phyloP scores from a whole-genome alignment of 1,140 invertebrate species.

The Drosophila malerkotliana region DNA sequence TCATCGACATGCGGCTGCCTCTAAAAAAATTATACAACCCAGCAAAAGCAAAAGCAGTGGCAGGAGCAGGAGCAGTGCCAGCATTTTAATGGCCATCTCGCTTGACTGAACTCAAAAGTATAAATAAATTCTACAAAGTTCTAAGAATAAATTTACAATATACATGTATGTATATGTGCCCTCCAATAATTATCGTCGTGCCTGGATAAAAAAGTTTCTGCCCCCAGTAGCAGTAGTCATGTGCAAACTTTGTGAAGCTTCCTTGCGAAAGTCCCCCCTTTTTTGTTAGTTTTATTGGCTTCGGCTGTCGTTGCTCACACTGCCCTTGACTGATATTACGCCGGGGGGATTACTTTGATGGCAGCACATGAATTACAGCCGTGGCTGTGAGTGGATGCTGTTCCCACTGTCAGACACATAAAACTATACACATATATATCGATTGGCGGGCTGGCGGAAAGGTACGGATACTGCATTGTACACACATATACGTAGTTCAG shows the following conservation, averaged over 20 bases:
- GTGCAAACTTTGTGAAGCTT: slow-evolving; percentile 22
- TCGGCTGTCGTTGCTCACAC: slow-evolving; percentile 47
- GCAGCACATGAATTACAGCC: slow-evolving; percentile 55
- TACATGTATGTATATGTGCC: slow-evolving; percentile 2
- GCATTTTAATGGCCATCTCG: slow-evolving; percentile 8
- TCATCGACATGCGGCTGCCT: slow-evolving; percentile 32
- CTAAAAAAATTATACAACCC: slow-evolving; percentile 30
- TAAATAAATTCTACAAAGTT: slow-evolving; percentile 36
- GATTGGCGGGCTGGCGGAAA: slow-evolving; percentile 16
- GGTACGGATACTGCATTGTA: slow-evolving; percentile 26
- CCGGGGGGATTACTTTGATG: slow-evolving; percentile 60
- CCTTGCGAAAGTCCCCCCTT: slow-evolving; percentile 7
- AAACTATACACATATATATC: slow-evolving; percentile 37
- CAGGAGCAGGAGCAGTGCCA: neutral
- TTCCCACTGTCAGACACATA: slow-evolving; percentile 23
- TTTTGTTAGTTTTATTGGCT: slow-evolving; percentile 44
- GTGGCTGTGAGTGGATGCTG: slow-evolving; percentile 17
- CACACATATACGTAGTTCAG: neutral
- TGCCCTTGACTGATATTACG: slow-evolving; percentile 58
- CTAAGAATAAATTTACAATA: slow-evolving; percentile 17
- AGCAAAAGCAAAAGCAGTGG: neutral
- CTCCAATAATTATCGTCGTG: slow-evolving; percentile 40
- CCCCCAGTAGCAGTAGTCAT: neutral
- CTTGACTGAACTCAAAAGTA: slow-evolving; percentile 41
- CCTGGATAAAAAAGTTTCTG: slow-evolving; percentile 18